Evolutionary conservation across 1,140 invertebrate species (phyloP), one percentile per base, ranked within the genome.

Genomic region (Melipona quadrifasciata): DNA sequence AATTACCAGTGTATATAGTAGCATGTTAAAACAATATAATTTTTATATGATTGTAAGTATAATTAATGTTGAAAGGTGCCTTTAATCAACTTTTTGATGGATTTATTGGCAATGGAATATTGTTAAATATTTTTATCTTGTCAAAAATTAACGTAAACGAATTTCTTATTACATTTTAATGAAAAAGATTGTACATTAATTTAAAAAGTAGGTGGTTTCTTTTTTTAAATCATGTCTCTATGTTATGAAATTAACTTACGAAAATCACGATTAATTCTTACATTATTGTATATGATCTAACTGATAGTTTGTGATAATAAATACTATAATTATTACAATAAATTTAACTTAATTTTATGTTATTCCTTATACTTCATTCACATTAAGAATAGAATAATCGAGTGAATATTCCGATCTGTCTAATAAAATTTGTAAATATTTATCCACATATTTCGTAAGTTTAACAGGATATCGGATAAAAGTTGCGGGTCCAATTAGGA

Each of bases 251-350:
- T 67, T 82, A 76, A 16, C 34, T 79, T 84, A 57, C 67, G 39
- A 55, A 90, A 89, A 87, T 87, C 90, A 86, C 70, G 55, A 85
- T 92, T 90, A 89, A 88, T 86, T 91, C 92, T 92, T 89, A 91
- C 91, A 92, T 87, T 90, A 89, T 77, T 91, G 90, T 91, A 89
- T 93, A 93, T 82, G 88, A 90, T 91, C 90, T 93, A 91, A 92
- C 90, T 92, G 72, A 92, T 94, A 93, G 92, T 94, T 93, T 94
- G 92, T 94, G 92, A 94, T 94, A 94, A 94, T 94, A 94, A 94
- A 93, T 92, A 91, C 93, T 93, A 92, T 91, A 91, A 93, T 92
- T 93, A 91, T 89, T 89, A 89, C 80, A 75, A 31, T 72, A 79
- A 82, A 65, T 14, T 14, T 34, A 2, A n/a, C 24, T 27, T 80